Evolutionary conservation across 2,888 invertebrate species (phyloP).

Genomic region (Andricus quercusramuli): DNA sequence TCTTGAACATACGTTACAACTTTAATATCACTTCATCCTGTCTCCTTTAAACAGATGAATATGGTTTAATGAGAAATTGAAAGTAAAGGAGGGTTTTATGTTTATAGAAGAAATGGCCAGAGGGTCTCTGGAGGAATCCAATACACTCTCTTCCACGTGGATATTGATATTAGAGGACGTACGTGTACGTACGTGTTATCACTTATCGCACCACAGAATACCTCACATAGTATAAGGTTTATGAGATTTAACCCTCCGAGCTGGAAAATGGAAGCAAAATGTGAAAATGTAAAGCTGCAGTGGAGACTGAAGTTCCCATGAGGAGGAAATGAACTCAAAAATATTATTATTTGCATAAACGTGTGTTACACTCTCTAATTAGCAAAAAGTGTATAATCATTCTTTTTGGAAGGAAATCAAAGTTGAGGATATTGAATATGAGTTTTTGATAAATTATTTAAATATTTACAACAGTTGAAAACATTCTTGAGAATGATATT

Average conservation of each 20-base stretch:
- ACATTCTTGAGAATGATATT: no score
- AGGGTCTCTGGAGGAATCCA: constrained; percentile 4
- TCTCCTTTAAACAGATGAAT: not conserved
- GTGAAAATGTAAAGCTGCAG: not conserved
- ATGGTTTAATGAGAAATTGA: constrained; percentile 10
- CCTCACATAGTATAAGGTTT: constrained; percentile 20
- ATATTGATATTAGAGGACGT: constrained; percentile 29
- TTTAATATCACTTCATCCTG: not conserved
- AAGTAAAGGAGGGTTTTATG: not conserved
- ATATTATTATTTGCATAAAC: not conserved
- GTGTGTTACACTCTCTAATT: no score
- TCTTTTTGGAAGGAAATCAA: no score
- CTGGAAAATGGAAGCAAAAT: constrained; percentile 18
- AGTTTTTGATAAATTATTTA: no score
- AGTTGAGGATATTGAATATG: no score
- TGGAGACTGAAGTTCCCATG: not conserved
- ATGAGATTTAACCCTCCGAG: constrained; percentile 32
- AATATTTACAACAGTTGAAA: no score
- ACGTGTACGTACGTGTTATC: constrained; percentile 7
- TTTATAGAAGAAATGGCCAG: constrained; percentile 22
- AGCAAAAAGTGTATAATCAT: no score
- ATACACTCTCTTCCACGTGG: constrained; percentile 8
- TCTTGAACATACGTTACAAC: not conserved
- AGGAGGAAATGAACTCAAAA: constrained; percentile 18
- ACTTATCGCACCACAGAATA: constrained; percentile 26